Evolutionary conservation across 2,797 vertebrate species (phyloP).

Genomic region (Acipenser transmontanus): DNA sequence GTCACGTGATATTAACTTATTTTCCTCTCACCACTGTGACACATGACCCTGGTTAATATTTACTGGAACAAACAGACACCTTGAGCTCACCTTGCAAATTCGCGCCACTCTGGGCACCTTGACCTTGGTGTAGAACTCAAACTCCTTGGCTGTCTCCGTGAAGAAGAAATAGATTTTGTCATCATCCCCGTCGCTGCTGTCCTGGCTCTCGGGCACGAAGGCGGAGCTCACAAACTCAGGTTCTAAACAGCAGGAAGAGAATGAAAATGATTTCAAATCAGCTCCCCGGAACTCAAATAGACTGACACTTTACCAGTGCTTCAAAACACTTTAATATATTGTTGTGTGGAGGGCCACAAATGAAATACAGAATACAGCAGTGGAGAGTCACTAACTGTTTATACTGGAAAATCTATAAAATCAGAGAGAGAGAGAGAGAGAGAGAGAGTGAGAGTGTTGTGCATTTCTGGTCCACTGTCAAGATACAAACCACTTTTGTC

Average conservation of each 20-base stretch:
- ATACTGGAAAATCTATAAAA: not conserved
- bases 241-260: slow-evolving; percentile 41
- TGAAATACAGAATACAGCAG: too few relatives aligned
- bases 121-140: slow-evolving; percentile 69
- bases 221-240: slow-evolving; percentile 76
- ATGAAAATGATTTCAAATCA: not conserved
- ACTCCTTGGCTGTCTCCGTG: slow-evolving; percentile 74
- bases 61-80: not conserved
- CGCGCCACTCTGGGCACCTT: slow-evolving; percentile 77
- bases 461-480: too few relatives aligned
- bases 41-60: too few relatives aligned
- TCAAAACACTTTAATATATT: too few relatives aligned
- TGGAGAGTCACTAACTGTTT: too few relatives aligned
- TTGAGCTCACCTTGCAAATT: slow-evolving; percentile 71
- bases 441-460: not conserved
- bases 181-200: slow-evolving; percentile 54
- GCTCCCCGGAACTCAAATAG: not conserved
- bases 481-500: too few relatives aligned
- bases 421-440: not conserved
- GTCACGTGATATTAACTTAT: not conserved
- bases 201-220: slow-evolving; percentile 59
- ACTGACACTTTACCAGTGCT: not conserved
- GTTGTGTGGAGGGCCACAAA: not conserved
- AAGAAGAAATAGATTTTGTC: slow-evolving; percentile 85
- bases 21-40: too few relatives aligned